Conservation (phyloP, 2,888 invertebrate species). For the Malthinus seriepunctatus region DNA sequence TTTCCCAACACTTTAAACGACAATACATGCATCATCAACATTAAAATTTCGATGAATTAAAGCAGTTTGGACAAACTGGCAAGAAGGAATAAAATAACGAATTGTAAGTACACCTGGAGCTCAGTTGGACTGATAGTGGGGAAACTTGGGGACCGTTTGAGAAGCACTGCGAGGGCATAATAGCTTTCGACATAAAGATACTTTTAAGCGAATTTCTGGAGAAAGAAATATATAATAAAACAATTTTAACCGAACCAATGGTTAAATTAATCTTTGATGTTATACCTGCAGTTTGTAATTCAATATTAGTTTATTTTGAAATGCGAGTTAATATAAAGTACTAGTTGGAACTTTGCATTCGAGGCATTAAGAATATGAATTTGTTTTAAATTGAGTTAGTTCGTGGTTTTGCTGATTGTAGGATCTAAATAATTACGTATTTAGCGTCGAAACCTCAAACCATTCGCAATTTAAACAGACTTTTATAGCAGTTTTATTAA, state of each 20-base stretch:
- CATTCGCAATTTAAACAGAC: conserved; percentile 32
- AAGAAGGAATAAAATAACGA: too few relatives aligned
- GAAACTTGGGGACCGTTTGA: too few relatives aligned
- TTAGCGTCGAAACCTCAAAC: conserved; percentile 30
- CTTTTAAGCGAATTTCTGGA: too few relatives aligned
- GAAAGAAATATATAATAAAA: background rate
- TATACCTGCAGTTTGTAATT: conserved; percentile 15
- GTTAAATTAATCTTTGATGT: conserved; percentile 17
- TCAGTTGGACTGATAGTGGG: too few relatives aligned
- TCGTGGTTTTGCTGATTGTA: conserved; percentile 32
- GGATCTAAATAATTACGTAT: conserved; percentile 35
- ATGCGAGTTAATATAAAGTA: conserved; percentile 18
- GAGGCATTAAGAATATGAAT: conserved; percentile 32
- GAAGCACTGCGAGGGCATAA: too few relatives aligned
- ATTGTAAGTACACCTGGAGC: too few relatives aligned
- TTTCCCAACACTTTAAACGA: too few relatives aligned
- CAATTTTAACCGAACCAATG: background rate
- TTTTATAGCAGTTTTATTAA: conserved; percentile 32
- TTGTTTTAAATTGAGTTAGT: conserved; percentile 35
- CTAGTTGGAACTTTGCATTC: conserved; percentile 29
- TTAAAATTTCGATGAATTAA: too few relatives aligned
- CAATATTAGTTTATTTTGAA: conserved; percentile 29
- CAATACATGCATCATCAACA: too few relatives aligned
- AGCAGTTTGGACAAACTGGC: too few relatives aligned
- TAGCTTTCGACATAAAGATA: too few relatives aligned